Percentiles rank a stretch among this genome's conserved stretches.
Conservation (phyloP, 2,113 vertebrate species). For the Pogonocichla stellata region DNA sequence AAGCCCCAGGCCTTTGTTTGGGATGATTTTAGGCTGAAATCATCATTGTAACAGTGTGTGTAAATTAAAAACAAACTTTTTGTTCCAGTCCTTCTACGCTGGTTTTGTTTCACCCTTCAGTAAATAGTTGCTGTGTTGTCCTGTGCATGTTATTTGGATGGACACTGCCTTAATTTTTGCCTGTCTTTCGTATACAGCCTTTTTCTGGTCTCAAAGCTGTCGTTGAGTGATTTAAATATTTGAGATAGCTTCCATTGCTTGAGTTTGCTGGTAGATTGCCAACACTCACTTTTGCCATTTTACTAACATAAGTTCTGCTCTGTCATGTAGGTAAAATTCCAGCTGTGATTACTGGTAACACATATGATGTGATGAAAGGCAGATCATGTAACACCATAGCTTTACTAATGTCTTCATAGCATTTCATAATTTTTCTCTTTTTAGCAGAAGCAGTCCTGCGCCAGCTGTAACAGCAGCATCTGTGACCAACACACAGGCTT, state of each 20-base stretch:
- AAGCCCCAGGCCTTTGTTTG: not conserved
- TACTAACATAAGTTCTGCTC: not conserved
- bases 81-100: not conserved
- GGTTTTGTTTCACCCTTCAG: not conserved
- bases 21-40: not conserved
- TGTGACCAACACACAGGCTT: conserved; percentile 78
- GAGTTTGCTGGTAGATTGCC: not conserved
- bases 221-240: not conserved
- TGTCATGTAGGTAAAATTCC: not conserved
- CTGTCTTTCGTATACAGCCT: not conserved
- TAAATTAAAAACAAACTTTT: not conserved
- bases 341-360: not conserved
- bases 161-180: not conserved
- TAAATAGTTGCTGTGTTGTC: not conserved
- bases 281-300: not conserved
- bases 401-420: not conserved
- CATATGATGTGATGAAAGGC: not conserved
- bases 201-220: not conserved
- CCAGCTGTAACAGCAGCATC: conserved; percentile 81
- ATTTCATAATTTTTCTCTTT: not conserved
- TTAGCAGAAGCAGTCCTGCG: conserved; percentile 81
- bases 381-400: not conserved
- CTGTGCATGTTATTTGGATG: not conserved
- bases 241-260: not conserved
- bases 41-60: not conserved